A percentile compares a stretch with the other conserved stretches of the same genome.
phyloP scores from a whole-genome alignment of 2,113 vertebrate species.

The Rhegmatorhina hoffmannsi region DNA sequence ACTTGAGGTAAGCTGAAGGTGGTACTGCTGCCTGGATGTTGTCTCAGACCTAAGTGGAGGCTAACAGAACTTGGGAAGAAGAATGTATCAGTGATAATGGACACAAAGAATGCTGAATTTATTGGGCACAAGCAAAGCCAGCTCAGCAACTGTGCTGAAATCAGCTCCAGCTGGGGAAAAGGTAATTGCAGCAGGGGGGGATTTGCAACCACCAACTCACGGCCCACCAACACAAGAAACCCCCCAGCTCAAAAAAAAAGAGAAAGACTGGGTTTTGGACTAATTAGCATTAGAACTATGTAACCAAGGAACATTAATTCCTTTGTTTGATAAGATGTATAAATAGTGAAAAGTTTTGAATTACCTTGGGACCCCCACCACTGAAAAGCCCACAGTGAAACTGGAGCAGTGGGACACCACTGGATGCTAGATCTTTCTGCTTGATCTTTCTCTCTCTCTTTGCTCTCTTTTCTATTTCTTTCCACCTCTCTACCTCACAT shows the following conservation, averaged over 20 bases:
- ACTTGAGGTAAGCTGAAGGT: not conserved
- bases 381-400: not conserved
- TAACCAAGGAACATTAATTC: not conserved
- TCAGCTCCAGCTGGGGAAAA: fast-evolving
- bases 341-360: not conserved
- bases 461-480: not conserved
- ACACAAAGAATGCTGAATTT: not conserved
- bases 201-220: fast-evolving
- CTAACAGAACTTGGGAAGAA: not conserved
- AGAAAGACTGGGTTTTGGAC: not conserved
- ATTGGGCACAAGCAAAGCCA: not conserved
- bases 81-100: not conserved
- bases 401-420: not conserved
- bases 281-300: not conserved
- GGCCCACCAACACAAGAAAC: not conserved
- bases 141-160: not conserved
- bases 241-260: not conserved
- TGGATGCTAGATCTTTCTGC: not conserved
- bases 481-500: not conserved
- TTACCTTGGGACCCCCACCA: fast-evolving
- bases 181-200: not conserved
- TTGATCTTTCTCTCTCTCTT: not conserved
- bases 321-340: not conserved
- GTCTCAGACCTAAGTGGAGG: not conserved
- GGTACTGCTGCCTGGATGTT: not conserved